A percentile compares a stretch with the other conserved stretches of the same genome.
Conservation (phyloP, 2,113 vertebrate genomes). For the Eretmochelys imbricata region DNA sequence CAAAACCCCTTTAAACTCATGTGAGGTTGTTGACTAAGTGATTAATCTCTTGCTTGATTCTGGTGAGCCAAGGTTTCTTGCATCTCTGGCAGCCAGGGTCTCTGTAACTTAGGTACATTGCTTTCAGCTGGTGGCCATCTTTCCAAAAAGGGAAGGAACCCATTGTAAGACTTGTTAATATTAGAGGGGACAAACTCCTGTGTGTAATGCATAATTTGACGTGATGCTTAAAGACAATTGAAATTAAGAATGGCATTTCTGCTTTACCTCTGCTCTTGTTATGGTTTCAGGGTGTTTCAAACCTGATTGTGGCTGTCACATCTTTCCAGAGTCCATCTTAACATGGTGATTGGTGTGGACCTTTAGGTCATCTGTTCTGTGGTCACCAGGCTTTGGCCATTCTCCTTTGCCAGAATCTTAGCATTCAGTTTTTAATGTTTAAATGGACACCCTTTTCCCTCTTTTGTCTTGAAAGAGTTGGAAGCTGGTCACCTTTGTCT, state of each 20-base stretch:
- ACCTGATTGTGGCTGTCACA: fast-evolving
- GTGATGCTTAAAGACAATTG: not conserved
- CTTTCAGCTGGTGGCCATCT: fast-evolving
- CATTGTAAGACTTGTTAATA: not conserved
- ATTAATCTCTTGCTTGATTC: not conserved
- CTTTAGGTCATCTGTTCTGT: not conserved
- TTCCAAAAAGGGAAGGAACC: fast-evolving
- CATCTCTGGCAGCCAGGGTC: not conserved
- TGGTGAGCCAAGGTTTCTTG: not conserved
- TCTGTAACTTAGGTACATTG: not conserved
- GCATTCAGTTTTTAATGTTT: not conserved
- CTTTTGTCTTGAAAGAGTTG: fast-evolving
- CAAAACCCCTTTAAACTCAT: not conserved
- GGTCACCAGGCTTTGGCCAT: not conserved
- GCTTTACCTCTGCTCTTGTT: not conserved
- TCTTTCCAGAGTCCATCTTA: not conserved
- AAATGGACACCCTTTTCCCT: not conserved
- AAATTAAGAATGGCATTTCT: not conserved
- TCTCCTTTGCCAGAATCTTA: not conserved
- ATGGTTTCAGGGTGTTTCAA: not conserved
- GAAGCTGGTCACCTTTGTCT: not conserved
- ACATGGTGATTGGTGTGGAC: not conserved
- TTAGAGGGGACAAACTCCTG: not conserved
- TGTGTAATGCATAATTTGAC: not conserved
- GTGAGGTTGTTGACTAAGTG: not conserved